Evolutionary conservation across 2,797 vertebrate genomes (phyloP), one percentile per base, ranked within the genome.

Genomic region (Prunella strophiata): DNA sequence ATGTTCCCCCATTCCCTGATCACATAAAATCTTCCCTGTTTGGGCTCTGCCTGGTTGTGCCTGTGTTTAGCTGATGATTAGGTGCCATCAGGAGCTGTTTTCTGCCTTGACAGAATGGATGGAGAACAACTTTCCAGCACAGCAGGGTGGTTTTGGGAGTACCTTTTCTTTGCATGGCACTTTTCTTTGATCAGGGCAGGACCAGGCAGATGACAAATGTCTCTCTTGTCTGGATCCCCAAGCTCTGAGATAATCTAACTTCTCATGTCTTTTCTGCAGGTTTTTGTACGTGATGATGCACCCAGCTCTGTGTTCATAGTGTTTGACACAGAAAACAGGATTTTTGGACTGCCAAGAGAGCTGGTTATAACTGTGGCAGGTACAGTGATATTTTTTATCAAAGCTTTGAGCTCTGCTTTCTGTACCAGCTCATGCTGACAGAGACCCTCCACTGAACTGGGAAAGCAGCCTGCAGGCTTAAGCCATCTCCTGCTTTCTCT

Each of bases 281-380:
- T 99, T 57, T 97, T 98, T 74, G 99, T 99, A 15, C 98, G 97
- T 11, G 98, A 98, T 9, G 98, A 99, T 94, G 98, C 98, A 12
- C 99, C 99, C 34, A 98, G 71, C 83, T 97, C 94, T 32, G 98
- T 99, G 87, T 61, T 98, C 71, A 98, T 99, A 45, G 98, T 98
- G 55, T 99, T 99, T 95, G 99, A 99, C 93, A 98, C 98, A 92
- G 99, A 99, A 96, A 99, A 99, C 97, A 98, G 97, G 81, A 98
- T 99, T 95, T 99, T 99, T 91, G 99, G 99, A 5, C 98, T 99
- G 57, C 99, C 99, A 14, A 98, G 99, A 94, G 99, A 99, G 97
- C 98, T 99, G 88, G 99, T 99, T 90, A 98, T 99, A 86, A 99
- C 99, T 45, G 98, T 99, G 95, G 99, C 98, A 98, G 99, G 99